Base-by-base conservation (phyloP, 2,797 vertebrate genomes). In the Pampus argenteus region DNA sequence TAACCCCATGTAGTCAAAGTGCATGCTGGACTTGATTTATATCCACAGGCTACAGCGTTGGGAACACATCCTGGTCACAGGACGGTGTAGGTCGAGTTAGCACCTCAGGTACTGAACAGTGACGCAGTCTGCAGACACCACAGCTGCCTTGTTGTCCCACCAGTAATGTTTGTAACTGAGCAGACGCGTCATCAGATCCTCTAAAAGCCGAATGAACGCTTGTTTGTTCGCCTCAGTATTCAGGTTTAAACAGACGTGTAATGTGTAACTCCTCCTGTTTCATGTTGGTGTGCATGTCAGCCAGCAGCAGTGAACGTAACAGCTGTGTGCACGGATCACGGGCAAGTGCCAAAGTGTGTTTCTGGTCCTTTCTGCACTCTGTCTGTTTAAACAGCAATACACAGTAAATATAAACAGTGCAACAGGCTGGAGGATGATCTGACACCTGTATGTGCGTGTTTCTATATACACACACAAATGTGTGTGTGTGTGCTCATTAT, bases 11-110 rank as follows among this genome's bases (percentile, higher is more conserved):
- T 67, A 83, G 66, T 71, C 68, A 11, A 63, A 81, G 69, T 85
- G 86, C 89, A 88, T 89, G 87, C 65, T 84, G 49, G 13, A 49
- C 75, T 61, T 75, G 76, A 90, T 92, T 91, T 91, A 91, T 84
- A 63, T 54, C 79, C 76, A 40, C 59, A 25, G 69, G 83, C 63
- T 60, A 18, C 55, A 59, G 47, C 11, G 9, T 18, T 36, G 40
- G 58, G 18, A 28, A 52, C 63, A 60, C 36, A 47, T 63, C 62
- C 61, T 25, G 44, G 51, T 85, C 67, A 77, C 74, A 66, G 23
- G 77, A 68, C n/a, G 2, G 22, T 25, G 26, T 3, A 9, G 72
- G 74, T 55, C 51, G 50, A 78, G 26, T 38, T 56, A 50, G 49
- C 29, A 49, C 67, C 34, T 49, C 44, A 31, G 76, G 66, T 83